These are phyloP conservation scores for Saxicola maurus DNA, from an alignment of 2,797 vertebrate species.

Conservation along the genomic window DNA sequence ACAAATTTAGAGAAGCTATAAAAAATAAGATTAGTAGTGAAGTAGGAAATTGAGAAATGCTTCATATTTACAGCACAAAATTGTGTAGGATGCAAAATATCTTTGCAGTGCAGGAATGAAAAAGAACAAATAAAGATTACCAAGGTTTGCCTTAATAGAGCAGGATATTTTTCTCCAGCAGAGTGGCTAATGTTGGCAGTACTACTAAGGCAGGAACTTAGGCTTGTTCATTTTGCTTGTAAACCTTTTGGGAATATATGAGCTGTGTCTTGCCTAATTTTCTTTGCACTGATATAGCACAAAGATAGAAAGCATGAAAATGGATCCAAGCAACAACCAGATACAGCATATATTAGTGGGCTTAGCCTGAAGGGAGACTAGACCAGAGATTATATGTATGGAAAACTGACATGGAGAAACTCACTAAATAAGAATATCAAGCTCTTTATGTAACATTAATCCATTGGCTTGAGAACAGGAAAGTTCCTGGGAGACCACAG, in stretches of 20 bases:
- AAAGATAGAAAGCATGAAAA: conserved; percentile 57
- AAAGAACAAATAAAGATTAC: not conserved
- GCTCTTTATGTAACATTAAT: conserved; percentile 13
- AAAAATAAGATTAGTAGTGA: conserved; percentile 19
- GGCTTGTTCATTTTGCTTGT: conserved; percentile 24
- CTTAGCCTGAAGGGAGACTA: not conserved
- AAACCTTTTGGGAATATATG: conserved; percentile 47
- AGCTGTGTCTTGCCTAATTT: conserved; percentile 43
- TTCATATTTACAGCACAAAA: conserved; percentile 4
- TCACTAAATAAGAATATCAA: conserved; percentile 12
- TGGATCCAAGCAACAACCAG: conserved; percentile 30
- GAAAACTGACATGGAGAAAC: not conserved
- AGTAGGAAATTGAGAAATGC: conserved; percentile 13
- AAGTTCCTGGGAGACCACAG: not conserved
- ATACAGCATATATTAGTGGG: not conserved
- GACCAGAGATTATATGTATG: not conserved
- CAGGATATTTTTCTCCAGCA: not conserved
- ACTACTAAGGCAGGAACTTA: not conserved
- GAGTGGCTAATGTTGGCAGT: conserved; percentile 22
- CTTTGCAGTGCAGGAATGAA: conserved; percentile 17
- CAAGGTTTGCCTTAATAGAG: conserved; percentile 9
- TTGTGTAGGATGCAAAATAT: not conserved
- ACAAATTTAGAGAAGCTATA: not conserved
- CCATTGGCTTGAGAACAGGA: not conserved
- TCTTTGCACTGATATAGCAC: conserved; percentile 28